A percentile compares a stretch with the other conserved stretches of the same genome.
Evolutionary conservation across 1,140 invertebrate genomes (phyloP).

Genomic region (Lordiphosa collinella): DNA sequence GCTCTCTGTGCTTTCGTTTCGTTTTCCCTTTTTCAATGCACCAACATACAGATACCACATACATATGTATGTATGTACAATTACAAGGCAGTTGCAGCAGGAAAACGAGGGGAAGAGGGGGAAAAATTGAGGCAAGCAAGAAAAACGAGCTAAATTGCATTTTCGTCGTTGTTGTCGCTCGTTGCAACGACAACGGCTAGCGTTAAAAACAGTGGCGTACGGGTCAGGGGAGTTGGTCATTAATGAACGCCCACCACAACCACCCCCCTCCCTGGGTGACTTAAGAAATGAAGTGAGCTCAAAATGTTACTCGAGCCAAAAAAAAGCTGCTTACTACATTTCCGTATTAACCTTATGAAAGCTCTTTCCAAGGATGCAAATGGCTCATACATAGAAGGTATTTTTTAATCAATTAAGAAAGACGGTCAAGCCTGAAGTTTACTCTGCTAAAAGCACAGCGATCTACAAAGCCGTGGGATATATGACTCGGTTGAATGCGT

Average conservation of each 20-base stretch:
- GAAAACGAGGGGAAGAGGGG: conserved; percentile 8
- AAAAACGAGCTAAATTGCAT: conserved; percentile 76
- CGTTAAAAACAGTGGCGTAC: conserved; percentile 45
- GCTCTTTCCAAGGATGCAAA: too few species aligned
- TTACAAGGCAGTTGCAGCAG: conserved; percentile 23
- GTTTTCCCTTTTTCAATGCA: conserved; percentile 73
- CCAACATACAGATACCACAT: conserved; percentile 27
- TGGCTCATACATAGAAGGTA: too few species aligned
- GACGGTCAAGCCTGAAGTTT: too few species aligned
- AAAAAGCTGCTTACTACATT: too few species aligned
- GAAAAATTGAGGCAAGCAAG: conserved; percentile 59
- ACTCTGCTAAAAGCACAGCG: too few species aligned
- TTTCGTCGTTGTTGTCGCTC: conserved; percentile 60
- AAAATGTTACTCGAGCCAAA: too few species aligned
- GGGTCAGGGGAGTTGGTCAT: conserved; percentile 13
- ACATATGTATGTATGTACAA: conserved; percentile 41
- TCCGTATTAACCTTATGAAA: too few species aligned
- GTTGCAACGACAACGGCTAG: conserved; percentile 36
- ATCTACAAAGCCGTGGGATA: too few species aligned
- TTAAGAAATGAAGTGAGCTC: too few species aligned
- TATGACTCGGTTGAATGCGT: too few species aligned
- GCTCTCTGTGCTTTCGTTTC: conserved; percentile 69
- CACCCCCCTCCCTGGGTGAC: conserved; percentile 12
- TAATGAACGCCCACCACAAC: conserved; percentile 21
- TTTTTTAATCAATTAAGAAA: too few species aligned